Evolutionary conservation across 2,888 invertebrate genomes (phyloP).

Genomic region (Sarcophaga variegata): DNA sequence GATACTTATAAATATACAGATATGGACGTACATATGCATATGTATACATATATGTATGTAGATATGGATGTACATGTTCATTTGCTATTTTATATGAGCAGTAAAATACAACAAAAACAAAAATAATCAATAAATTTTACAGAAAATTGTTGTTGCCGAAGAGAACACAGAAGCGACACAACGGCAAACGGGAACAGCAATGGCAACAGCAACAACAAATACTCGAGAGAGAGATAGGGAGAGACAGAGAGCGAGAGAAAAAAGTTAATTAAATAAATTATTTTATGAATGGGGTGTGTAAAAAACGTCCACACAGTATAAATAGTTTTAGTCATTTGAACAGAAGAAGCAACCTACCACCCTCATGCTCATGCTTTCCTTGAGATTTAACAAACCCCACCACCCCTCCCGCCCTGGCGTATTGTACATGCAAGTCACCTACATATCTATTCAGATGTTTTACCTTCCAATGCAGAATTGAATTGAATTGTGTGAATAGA

Average conservation of each 20-base stretch:
- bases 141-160: slow-evolving; percentile 69
- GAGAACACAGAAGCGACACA: slow-evolving; percentile 17
- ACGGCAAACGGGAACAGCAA: slow-evolving; percentile 29
- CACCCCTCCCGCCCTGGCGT: not conserved
- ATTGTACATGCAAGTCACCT: not conserved
- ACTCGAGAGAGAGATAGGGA: not conserved
- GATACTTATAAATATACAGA: not conserved
- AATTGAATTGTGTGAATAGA: not conserved
- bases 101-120: slow-evolving; percentile 33
- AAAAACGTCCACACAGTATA: slow-evolving; percentile 36
- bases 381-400: not conserved
- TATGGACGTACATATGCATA: slow-evolving; percentile 26
- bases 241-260: not conserved
- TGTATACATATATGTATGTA: slow-evolving; percentile 12
- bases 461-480: slow-evolving; percentile 51
- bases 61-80: slow-evolving; percentile 18
- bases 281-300: slow-evolving; percentile 70
- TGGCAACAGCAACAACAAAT: slow-evolving; percentile 19
- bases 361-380: not conserved
- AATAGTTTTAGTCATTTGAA: slow-evolving; percentile 30
- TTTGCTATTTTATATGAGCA: slow-evolving; percentile 5
- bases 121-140: slow-evolving; percentile 71
- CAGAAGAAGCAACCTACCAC: not conserved
- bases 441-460: not conserved
- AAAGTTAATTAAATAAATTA: slow-evolving; percentile 72